Conservation (phyloP, 2,113 vertebrate species). For the Psephotus haematonotus region DNA sequence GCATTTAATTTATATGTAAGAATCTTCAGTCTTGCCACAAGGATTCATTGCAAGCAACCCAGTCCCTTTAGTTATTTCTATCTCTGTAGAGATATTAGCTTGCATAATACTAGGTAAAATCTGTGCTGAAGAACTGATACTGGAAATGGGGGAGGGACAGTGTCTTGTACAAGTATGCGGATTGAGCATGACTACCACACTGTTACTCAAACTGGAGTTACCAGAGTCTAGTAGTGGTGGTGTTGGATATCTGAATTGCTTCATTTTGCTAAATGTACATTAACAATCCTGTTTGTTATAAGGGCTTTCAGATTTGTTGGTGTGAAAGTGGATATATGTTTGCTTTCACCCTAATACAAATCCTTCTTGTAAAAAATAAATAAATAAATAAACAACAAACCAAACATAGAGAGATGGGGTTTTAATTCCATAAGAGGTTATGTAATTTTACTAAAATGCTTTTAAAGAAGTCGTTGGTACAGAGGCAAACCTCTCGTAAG, state of each 20-base stretch:
- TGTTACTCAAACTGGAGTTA: not conserved
- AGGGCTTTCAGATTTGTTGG: not conserved
- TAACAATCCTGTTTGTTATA: not conserved
- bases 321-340: not conserved
- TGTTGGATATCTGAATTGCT: not conserved
- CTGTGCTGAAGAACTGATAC: not conserved
- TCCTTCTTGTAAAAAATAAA: not conserved
- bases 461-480: accelerated
- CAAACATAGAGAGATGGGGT: not conserved
- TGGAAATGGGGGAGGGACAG: not conserved
- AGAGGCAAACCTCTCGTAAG: not conserved
- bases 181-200: not conserved
- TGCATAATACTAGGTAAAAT: not conserved
- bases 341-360: not conserved
- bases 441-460: not conserved
- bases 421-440: not conserved
- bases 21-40: not conserved
- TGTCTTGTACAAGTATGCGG: not conserved
- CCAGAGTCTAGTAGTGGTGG: not conserved
- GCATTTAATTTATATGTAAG: not conserved
- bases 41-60: not conserved
- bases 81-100: not conserved
- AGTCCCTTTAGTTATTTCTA: not conserved
- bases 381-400: no score
- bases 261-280: not conserved